Evolutionary conservation across 2,888 invertebrate species (phyloP), one percentile per base, ranked within the genome.

Genomic region (Phrixothrix hirtus): DNA sequence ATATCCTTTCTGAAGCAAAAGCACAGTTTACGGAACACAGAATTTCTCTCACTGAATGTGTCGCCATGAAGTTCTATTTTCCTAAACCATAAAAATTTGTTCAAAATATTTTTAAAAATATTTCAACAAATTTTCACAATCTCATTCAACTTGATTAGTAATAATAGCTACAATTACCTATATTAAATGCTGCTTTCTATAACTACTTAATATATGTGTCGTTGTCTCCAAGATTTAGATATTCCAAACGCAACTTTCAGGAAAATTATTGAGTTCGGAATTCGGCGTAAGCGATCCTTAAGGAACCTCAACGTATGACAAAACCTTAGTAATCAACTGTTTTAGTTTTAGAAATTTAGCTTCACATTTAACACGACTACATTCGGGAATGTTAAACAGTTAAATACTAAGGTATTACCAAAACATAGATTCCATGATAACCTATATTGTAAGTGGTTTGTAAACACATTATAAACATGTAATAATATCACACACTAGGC

Each of bases 201-300:
- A 48, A 39, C 46, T 50, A 55, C 34, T 12, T 63, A 63, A 66
- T 71, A 72, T 70, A 73, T 67, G 76, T 76, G 76, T 76, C 76
- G 76, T 76, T 76, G 76, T 76, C 75, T 76, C 73, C 64, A 64
- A 51, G 54, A 69, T 69, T 70, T 69, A 65, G 66, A 68, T 65
- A 60, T 62, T 63, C 57, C 60, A 60, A 61, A 67, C 65, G 62
- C 64, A 68, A 68, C 63, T 57, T 65, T 61, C 62, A 65, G 58
- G 48, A 52, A 55, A 65, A 65, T 66, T 62, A 64, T 63, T 63
- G 63, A 61, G 52, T 55, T 60, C 62, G 63, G 60, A 64, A 63
- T 69, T 69, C 69, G 69, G 68, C 66, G 66, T 61, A 63, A 57
- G 60, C 59, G 64, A 67, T 66, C 64, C 63, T 60, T 26, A 35